phyloP scores from a whole-genome alignment of 2,113 vertebrate genomes.

The Macquaria australasica region DNA sequence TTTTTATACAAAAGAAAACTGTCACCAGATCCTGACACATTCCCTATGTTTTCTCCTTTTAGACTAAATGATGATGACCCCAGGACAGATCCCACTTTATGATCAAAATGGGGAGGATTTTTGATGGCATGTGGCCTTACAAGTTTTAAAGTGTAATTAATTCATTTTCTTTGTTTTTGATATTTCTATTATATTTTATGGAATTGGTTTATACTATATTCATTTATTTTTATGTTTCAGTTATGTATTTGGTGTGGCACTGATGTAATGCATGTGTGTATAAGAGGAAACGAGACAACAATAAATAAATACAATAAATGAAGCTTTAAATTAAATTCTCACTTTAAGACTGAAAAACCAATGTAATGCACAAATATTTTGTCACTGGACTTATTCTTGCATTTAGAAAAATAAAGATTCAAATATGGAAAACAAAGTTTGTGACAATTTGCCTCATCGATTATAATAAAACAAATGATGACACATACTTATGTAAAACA shows the following conservation, averaged over 20 bases:
- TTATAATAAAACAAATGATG: neutral
- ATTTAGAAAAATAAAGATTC: neutral
- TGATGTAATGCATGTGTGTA: neutral
- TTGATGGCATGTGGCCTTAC: neutral
- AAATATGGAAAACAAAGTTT: neutral
- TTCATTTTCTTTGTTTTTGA: neutral
- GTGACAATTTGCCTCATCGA: neutral
- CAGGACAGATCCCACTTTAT: too few relatives aligned
- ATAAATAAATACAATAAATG: neutral
- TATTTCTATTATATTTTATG: neutral
- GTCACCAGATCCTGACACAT: neutral
- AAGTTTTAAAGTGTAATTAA: neutral
- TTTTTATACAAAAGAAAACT: neutral
- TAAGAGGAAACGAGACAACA: neutral
- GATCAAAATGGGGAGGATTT: neutral
- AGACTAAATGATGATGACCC: constrained; percentile 58
- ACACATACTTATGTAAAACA: neutral
- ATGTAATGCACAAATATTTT: neutral
- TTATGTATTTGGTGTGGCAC: neutral
- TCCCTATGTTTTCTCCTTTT: constrained; percentile 10
- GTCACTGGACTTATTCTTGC: neutral
- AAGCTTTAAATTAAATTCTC: neutral
- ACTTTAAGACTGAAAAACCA: neutral
- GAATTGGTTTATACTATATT: neutral
- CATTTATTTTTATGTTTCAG: neutral